Evolutionary conservation across 2,888 invertebrate species (phyloP), one percentile per base, ranked within the genome.

Genomic region (Drosophila kanekoi): DNA sequence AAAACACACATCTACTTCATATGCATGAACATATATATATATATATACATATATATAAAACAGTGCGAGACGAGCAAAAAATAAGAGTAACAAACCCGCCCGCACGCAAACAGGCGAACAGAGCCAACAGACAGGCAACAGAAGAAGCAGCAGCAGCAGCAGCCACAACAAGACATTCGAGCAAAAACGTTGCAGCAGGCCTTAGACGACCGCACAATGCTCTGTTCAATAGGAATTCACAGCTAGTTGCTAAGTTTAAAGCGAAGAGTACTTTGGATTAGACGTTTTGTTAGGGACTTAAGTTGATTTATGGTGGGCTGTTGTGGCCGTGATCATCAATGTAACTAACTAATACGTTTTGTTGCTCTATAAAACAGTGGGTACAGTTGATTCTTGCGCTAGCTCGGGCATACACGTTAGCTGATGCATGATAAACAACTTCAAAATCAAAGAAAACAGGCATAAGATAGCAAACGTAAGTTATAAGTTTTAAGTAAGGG

Each of bases 31-130:
- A 44, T 16, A 43, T 35, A 37, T 37, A 45, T 9, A 56, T 14
- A 37, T 33, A 58, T 23, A 60, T 18, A 64, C n/a, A 45, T 37
- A 14, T 23, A 41, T 23, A 20, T 10, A 45, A 41, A 60, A 47
- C 44, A 35, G 20, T 61, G 63, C 53, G 56, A 58, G 49, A 32
- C 23, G 60, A 66, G 57, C 51, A 71, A 64, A 67, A 62, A 71
- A 71, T 53, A 78, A 79, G 67, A 72, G 79, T 59, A 75, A 72
- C 72, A 89, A 81, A 77, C 58, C 72, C 60, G 65, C 66, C 48
- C 67, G 59, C 77, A 78, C 56, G 70, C 62, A 74, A 80, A 70
- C 79, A 79, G 69, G 82, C 73, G 70, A 63, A 76, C 80, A 90
- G 77, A 48, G 64, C 18, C 66, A 61, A 76, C 65, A 69, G 75